A percentile compares a stretch with the other conserved stretches of the same genome.
Conservation (phyloP, 2,113 vertebrate species). For the Proterorhinus semilunaris region DNA sequence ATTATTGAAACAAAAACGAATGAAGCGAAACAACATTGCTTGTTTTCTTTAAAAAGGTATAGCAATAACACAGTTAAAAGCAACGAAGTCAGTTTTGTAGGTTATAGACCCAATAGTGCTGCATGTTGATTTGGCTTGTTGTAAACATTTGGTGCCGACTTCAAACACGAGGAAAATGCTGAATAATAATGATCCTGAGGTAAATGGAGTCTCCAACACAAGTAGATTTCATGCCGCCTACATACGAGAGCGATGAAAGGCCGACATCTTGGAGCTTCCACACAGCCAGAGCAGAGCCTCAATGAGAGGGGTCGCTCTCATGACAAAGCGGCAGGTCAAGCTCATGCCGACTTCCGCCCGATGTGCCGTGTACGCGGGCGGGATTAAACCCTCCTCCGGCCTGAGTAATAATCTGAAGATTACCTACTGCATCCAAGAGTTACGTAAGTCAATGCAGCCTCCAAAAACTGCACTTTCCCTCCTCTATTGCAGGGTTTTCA, state of each 20-base stretch:
- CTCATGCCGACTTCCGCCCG: conserved; percentile 34
- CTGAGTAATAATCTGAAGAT: conserved; percentile 70
- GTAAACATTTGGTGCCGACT: too few relatives aligned
- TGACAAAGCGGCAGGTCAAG: conserved; percentile 31
- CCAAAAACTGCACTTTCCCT: conserved; percentile 38
- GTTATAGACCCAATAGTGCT: too few relatives aligned
- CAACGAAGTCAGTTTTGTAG: too few relatives aligned
- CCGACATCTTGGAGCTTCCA: neutral
- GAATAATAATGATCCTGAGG: too few relatives aligned
- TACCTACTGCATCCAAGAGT: conserved; percentile 63
- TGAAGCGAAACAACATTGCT: too few relatives aligned
- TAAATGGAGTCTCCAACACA: neutral
- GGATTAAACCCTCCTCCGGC: conserved; percentile 67
- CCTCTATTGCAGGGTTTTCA: conserved; percentile 2
- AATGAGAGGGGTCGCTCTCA: conserved; percentile 12
- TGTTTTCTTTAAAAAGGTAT: too few relatives aligned
- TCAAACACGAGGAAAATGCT: too few relatives aligned
- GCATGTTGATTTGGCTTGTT: too few relatives aligned
- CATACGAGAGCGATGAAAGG: neutral
- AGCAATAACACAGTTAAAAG: too few relatives aligned
- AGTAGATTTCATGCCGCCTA: neutral
- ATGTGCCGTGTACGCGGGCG: conserved; percentile 39
- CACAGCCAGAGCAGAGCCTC: neutral
- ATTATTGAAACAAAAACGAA: too few relatives aligned
- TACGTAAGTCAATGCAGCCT: conserved; percentile 50